A percentile compares a stretch with the other conserved stretches of the same genome.
These are phyloP conservation scores for Aporophyla lueneburgensis DNA, from an alignment of 2,888 invertebrate genomes.

Conservation along the genomic window DNA sequence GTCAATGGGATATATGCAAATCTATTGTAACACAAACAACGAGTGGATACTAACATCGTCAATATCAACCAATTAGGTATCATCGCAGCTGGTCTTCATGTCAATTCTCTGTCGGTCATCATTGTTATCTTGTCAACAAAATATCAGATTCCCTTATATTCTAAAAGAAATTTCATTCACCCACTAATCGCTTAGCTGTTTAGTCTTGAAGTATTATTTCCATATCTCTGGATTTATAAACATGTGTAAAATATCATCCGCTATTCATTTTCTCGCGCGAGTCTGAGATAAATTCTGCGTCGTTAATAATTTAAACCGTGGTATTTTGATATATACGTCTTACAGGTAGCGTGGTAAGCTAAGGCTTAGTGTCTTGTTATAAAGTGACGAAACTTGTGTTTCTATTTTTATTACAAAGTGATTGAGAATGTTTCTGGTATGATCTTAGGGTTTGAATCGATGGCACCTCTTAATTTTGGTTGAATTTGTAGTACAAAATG, in stretches of 20 bases:
- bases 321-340: slow-evolving; percentile 42
- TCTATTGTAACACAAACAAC: neutral
- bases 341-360: slow-evolving; percentile 4
- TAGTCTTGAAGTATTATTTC: slow-evolving; percentile 40
- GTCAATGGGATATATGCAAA: neutral
- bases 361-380: neutral
- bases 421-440: neutral
- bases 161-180: slow-evolving; percentile 6
- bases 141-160: neutral
- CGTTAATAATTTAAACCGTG: slow-evolving; percentile 42
- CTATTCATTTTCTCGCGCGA: slow-evolving; percentile 41
- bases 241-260: slow-evolving; percentile 38
- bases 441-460: neutral
- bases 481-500: neutral
- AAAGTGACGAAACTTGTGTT: slow-evolving; percentile 1
- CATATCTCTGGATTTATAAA: slow-evolving; percentile 32
- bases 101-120: neutral
- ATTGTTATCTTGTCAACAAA: neutral
- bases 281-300: slow-evolving; percentile 33
- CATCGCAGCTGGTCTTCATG: no score
- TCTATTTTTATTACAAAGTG: neutral
- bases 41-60: neutral
- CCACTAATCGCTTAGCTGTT: slow-evolving; percentile 19
- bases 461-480: no score
- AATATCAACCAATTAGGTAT: neutral